These are phyloP conservation scores for Eristalis tenax DNA, from an alignment of 2,888 invertebrate species.

Conservation along the genomic window DNA sequence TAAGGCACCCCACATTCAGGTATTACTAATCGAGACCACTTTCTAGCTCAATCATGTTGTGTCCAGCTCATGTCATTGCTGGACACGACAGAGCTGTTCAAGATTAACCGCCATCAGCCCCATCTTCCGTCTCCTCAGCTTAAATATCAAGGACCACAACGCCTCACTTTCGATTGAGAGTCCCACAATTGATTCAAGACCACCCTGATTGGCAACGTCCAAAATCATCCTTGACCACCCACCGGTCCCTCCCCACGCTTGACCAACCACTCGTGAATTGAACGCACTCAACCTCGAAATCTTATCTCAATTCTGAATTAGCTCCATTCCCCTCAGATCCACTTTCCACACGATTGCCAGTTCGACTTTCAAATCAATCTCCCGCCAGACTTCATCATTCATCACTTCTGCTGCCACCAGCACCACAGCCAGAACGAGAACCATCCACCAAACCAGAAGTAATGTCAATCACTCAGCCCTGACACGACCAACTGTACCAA, in stretches of 20 bases:
- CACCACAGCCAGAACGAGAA: not conserved
- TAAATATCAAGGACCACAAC: too few relatives aligned
- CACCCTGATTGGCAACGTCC: not conserved
- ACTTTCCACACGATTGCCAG: not conserved
- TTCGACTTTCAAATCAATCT: not conserved
- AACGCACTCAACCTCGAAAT: not conserved
- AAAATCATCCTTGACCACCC: not conserved
- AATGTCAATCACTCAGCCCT: constrained; percentile 27
- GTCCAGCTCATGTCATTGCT: too few relatives aligned
- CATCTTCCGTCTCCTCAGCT: too few relatives aligned
- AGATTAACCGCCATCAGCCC: too few relatives aligned
- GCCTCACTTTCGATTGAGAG: not conserved
- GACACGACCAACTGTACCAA: not conserved
- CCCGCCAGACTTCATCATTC: not conserved
- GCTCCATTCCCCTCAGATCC: not conserved
- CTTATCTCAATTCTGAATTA: not conserved
- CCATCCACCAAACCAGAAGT: constrained; percentile 1
- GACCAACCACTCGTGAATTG: not conserved
- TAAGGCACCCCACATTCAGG: too few relatives aligned
- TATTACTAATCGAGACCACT: too few relatives aligned
- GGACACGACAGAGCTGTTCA: too few relatives aligned
- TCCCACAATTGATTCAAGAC: not conserved
- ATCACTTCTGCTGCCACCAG: not conserved
- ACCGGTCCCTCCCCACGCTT: too few relatives aligned
- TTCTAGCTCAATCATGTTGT: too few relatives aligned